phyloP scores from a whole-genome alignment of 2,113 vertebrate species.

The pig (Sus scrofa) region T2T-Sscrofa CM000816.6:77734001-77734500 shows the following conservation, averaged over 20 bases:
- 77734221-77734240: neutral
- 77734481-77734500: neutral
- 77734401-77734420: neutral
- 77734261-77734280: neutral
- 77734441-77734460: neutral
- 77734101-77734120: no score
- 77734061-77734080: no score
- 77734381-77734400: neutral
- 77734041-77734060: no score
- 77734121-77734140: no score
- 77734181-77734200: no score
- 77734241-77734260: neutral
- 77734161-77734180: no score
- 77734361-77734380: neutral
- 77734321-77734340: neutral
- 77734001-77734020: no score
- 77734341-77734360: neutral
- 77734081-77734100: no score
- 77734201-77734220: no score
- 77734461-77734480: neutral
- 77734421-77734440: neutral
- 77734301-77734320: neutral
- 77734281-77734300: constrained; percentile 7
- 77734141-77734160: no score
- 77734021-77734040: no score